phyloP scores from a whole-genome alignment of 1,140 invertebrate species.

The Apolygus lucorum region DNA sequence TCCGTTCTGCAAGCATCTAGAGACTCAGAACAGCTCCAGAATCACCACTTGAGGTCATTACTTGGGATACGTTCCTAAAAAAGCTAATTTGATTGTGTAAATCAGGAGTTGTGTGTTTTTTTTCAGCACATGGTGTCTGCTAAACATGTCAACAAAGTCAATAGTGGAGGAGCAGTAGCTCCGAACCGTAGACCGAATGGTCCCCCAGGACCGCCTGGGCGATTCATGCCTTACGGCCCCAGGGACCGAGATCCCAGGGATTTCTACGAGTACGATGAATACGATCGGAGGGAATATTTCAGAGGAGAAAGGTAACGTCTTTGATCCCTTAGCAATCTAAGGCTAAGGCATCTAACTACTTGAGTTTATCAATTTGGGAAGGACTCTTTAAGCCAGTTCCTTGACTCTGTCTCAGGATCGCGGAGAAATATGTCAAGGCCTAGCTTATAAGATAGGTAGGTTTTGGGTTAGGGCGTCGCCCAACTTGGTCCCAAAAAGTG shows the following conservation, averaged over 20 bases:
- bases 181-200: neutral
- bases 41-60: neutral
- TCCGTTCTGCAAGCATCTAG: neutral
- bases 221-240: neutral
- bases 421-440: too few relatives aligned
- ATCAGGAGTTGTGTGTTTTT: neutral
- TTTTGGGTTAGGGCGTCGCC: too few relatives aligned
- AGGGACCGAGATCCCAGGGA: neutral
- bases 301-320: too few relatives aligned
- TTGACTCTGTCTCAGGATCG: too few relatives aligned
- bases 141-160: slow-evolving; percentile 28
- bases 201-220: neutral
- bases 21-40: neutral
- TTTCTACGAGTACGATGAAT: neutral
- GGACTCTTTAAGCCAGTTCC: too few relatives aligned
- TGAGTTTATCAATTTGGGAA: too few relatives aligned
- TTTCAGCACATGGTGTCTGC: slow-evolving; percentile 27
- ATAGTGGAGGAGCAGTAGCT: slow-evolving; percentile 5
- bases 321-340: too few relatives aligned
- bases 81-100: too few relatives aligned
- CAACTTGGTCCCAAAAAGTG: too few relatives aligned
- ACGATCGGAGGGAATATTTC: neutral
- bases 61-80: too few relatives aligned
- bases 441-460: too few relatives aligned
- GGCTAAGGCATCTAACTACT: too few relatives aligned